Conservation (phyloP, 1,140 invertebrate genomes). For the Coptotermes formosanus region DNA sequence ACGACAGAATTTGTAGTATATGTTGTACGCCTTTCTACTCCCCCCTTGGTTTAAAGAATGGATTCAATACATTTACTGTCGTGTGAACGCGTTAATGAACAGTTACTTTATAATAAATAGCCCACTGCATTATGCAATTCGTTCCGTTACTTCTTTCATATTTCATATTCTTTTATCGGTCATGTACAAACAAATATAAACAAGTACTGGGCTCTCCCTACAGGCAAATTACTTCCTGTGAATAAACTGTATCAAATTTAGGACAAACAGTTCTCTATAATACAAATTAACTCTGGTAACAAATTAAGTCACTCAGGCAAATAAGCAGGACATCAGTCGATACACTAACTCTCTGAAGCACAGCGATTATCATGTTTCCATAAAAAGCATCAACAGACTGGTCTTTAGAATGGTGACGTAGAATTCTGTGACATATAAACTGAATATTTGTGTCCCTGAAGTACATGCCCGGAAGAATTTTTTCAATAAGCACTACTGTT, state of each 20-base stretch:
- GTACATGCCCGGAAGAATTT: too few species aligned
- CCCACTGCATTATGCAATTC: background rate
- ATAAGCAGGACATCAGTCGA: too few species aligned
- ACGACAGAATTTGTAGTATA: background rate
- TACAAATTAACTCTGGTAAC: background rate
- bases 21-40: background rate
- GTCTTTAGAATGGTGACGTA: too few species aligned
- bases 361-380: too few species aligned
- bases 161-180: background rate
- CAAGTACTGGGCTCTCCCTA: background rate
- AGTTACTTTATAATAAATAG: background rate
- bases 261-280: background rate
- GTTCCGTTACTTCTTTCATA: background rate
- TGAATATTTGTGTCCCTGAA: too few species aligned
- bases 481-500: too few species aligned
- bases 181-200: too few species aligned
- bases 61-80: background rate
- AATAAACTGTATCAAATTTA: background rate
- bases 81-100: slow-evolving; percentile 4
- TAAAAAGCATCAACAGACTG: too few species aligned
- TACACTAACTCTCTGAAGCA: too few species aligned
- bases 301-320: too few species aligned
- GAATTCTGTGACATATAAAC: too few species aligned
- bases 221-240: background rate
- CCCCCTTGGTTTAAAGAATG: background rate